Evolutionary conservation across 2,888 invertebrate genomes (phyloP).

Genomic region (Sinodicranocentrus sp.): DNA sequence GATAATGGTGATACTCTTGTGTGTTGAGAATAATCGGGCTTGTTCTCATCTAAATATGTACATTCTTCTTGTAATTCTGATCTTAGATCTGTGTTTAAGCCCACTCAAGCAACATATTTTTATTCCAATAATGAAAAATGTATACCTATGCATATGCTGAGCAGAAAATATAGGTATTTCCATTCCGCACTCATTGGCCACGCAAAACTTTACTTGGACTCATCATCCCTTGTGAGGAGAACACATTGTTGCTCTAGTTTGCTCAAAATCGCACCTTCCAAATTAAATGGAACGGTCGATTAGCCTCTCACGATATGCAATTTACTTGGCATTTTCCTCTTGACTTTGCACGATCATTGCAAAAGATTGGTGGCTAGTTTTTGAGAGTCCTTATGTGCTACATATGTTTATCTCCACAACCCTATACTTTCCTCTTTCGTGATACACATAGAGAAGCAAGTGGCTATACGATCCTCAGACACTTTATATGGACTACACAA

Average conservation of each 20-base stretch:
- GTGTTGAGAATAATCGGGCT: constrained; percentile 40
- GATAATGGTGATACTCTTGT: constrained; percentile 34
- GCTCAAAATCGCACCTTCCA: constrained; percentile 29
- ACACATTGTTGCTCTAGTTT: constrained; percentile 46
- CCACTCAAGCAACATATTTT: too few relatives aligned
- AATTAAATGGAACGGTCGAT: constrained; percentile 54
- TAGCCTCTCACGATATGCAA: constrained; percentile 57
- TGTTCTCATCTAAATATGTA: constrained; percentile 2
- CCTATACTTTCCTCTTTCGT: too few relatives aligned
- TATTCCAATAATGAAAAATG: too few relatives aligned
- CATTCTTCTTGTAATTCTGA: not conserved
- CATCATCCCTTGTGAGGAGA: not conserved
- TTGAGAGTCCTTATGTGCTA: too few relatives aligned
- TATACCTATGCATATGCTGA: too few relatives aligned
- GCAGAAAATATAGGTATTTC: not conserved
- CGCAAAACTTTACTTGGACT: not conserved
- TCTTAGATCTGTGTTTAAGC: too few relatives aligned
- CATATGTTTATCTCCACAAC: too few relatives aligned
- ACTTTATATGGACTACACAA: too few relatives aligned
- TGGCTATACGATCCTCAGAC: too few relatives aligned
- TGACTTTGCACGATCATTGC: constrained; percentile 18
- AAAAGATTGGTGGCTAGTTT: not conserved
- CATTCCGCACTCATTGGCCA: too few relatives aligned
- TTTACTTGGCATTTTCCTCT: constrained; percentile 29
- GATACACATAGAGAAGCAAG: too few relatives aligned